Percentiles rank a stretch among this genome's conserved stretches.
phyloP scores from a whole-genome alignment of 2,113 vertebrate species.

The Sterrhoptilus dennistouni region DNA sequence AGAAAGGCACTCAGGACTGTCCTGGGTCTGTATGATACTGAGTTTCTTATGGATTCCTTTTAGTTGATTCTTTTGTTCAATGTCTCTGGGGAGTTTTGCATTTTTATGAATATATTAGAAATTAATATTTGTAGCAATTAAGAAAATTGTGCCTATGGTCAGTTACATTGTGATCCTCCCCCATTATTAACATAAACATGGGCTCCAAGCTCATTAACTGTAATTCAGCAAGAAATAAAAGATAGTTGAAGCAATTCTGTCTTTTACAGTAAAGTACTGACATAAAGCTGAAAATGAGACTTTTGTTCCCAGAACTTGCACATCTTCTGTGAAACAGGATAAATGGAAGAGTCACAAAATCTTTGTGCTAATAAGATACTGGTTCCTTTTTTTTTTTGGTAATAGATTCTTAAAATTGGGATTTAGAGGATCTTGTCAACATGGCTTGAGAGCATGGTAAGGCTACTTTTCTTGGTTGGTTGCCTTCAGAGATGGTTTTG shows the following conservation, averaged over 20 bases:
- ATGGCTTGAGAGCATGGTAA: neutral
- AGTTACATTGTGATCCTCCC: neutral
- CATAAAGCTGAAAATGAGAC: neutral
- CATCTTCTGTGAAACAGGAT: neutral
- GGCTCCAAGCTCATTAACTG: neutral
- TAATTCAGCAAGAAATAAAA: neutral
- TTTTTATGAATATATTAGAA: neutral
- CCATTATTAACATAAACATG: neutral
- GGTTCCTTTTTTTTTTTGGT: neutral
- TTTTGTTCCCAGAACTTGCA: neutral
- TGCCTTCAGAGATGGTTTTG: neutral
- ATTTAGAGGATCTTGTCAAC: neutral
- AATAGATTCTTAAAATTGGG: neutral
- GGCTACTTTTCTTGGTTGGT: neutral
- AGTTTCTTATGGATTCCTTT: neutral
- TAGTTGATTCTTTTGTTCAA: neutral
- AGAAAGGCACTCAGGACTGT: neutral
- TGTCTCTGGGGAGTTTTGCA: neutral
- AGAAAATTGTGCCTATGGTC: neutral
- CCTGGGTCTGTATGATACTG: neutral
- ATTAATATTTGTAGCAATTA: neutral
- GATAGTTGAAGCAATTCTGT: neutral
- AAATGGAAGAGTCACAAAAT: neutral
- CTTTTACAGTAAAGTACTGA: neutral
- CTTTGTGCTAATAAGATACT: neutral